Evolutionary conservation across 2,888 invertebrate species (phyloP).

Genomic region (Synanthedon andrenaeformis): DNA sequence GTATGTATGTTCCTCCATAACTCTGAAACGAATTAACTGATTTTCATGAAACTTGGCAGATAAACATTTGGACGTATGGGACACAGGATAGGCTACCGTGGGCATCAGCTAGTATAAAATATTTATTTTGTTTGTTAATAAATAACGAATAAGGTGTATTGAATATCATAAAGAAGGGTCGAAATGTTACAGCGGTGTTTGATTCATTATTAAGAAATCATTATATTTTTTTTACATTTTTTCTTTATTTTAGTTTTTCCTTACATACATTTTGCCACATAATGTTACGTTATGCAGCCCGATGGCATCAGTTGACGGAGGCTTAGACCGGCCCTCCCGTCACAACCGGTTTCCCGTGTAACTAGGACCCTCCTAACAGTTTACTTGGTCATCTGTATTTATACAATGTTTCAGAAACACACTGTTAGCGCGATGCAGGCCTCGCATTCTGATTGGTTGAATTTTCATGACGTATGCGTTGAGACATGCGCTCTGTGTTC

Average conservation of each 20-base stretch:
- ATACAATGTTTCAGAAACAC: slow-evolving; percentile 22
- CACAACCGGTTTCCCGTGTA: slow-evolving; percentile 40
- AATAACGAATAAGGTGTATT: too few relatives aligned
- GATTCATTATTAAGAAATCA: slow-evolving; percentile 1
- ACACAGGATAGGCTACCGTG: too few relatives aligned
- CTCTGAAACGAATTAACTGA: too few relatives aligned
- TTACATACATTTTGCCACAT: slow-evolving; percentile 6
- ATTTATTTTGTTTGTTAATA: too few relatives aligned
- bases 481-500: background rate
- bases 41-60: too few relatives aligned
- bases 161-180: slow-evolving; percentile 30
- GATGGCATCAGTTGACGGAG: slow-evolving; percentile 27
- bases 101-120: too few relatives aligned
- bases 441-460: slow-evolving; percentile 1
- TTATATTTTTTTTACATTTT: too few relatives aligned
- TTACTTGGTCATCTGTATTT: slow-evolving; percentile 15
- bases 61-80: too few relatives aligned
- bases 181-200: slow-evolving; percentile 10
- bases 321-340: slow-evolving; percentile 31
- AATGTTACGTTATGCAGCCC: slow-evolving; percentile 11
- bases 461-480: background rate
- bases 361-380: slow-evolving; percentile 34
- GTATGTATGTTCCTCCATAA: too few relatives aligned
- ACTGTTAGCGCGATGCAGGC: slow-evolving; percentile 10
- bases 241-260: background rate